Percentiles rank a stretch among this genome's conserved stretches.
These are phyloP conservation scores for Himalopsyche japonica DNA, from an alignment of 2,888 invertebrate species.

Conservation along the genomic window DNA sequence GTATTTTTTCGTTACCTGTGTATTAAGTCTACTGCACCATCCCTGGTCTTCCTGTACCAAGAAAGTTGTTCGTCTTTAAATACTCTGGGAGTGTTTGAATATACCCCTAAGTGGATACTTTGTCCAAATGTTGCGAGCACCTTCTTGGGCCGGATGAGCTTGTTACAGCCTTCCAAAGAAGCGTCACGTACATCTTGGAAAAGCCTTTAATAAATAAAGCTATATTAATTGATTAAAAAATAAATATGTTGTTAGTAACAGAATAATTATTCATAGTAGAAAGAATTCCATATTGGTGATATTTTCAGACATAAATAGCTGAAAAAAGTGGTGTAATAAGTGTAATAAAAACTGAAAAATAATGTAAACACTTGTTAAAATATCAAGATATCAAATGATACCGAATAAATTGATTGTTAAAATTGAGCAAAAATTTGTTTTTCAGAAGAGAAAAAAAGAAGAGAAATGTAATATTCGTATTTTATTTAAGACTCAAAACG, in stretches of 20 bases:
- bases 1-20: neutral
- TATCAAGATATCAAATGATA: too few relatives aligned
- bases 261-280: neutral
- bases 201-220: slow-evolving; percentile 16
- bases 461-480: too few relatives aligned
- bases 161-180: slow-evolving; percentile 29
- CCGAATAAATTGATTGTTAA: too few relatives aligned
- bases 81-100: slow-evolving; percentile 16
- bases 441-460: too few relatives aligned
- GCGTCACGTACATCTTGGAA: slow-evolving; percentile 35
- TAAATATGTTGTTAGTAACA: neutral
- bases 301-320: too few relatives aligned
- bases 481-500: too few relatives aligned
- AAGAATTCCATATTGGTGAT: neutral
- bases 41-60: slow-evolving; percentile 19
- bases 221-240: neutral
- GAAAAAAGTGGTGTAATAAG: too few relatives aligned
- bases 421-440: too few relatives aligned
- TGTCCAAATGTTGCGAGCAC: slow-evolving; percentile 36
- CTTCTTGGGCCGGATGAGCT: slow-evolving; percentile 22
- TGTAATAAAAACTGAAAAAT: too few relatives aligned
- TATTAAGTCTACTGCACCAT: neutral
- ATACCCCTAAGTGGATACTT: slow-evolving; percentile 33
- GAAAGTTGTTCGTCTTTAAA: slow-evolving; percentile 12
- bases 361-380: too few relatives aligned